A percentile compares a stretch with the other conserved stretches of the same genome.
These are phyloP conservation scores for Varanus salvator DNA, from an alignment of 2,113 vertebrate species.

Conservation along the genomic window DNA sequence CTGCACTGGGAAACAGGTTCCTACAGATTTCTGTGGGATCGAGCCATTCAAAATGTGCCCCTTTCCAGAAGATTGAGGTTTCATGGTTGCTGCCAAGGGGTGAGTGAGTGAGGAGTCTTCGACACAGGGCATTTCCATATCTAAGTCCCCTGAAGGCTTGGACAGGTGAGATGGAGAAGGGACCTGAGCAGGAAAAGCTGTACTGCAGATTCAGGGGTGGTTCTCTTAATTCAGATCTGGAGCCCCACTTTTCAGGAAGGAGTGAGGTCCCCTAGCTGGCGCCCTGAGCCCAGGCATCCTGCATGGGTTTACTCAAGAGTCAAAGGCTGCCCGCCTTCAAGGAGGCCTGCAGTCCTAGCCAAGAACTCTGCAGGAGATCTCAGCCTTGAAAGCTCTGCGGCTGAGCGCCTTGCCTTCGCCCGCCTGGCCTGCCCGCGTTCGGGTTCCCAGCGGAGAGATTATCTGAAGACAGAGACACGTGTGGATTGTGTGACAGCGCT, in stretches of 20 bases:
- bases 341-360: too few species aligned
- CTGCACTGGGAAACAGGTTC: background rate
- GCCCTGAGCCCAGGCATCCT: too few species aligned
- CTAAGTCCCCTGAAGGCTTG: background rate
- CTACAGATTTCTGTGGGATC: background rate
- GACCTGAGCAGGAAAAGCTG: background rate
- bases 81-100: background rate
- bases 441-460: conserved; percentile 7
- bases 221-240: background rate
- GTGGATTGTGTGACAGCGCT: background rate
- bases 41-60: background rate
- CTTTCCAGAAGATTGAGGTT: too few species aligned
- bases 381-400: background rate
- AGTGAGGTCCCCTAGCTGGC: too few species aligned
- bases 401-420: background rate
- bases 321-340: too few species aligned
- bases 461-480: conserved; percentile 24
- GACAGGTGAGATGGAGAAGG: background rate
- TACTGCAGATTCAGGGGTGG: background rate
- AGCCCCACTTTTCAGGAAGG: background rate
- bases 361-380: background rate
- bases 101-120: background rate
- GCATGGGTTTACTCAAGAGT: background rate
- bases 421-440: background rate
- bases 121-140: background rate